A percentile compares a stretch with the other conserved stretches of the same genome.
phyloP scores from a whole-genome alignment of 2,113 vertebrate species.

The Lathamus discolor region DNA sequence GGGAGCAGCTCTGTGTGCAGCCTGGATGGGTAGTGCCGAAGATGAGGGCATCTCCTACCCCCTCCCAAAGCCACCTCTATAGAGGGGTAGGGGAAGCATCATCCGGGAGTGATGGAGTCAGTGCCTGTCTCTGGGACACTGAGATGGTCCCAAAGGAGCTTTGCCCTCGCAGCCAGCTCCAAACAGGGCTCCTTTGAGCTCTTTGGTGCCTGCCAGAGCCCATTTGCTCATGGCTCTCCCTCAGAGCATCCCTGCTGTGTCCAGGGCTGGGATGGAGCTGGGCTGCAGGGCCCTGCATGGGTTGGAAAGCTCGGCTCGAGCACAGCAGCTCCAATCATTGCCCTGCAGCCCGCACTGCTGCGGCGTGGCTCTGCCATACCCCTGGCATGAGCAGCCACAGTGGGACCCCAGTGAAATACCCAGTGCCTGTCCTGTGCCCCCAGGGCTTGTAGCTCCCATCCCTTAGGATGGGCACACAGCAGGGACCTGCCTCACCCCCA shows the following conservation, averaged over 20 bases:
- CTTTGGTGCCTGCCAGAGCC: background rate
- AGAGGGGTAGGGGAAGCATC: background rate
- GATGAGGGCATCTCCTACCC: too few species aligned
- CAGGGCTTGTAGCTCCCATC: background rate
- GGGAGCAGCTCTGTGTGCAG: background rate
- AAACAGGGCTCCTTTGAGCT: background rate
- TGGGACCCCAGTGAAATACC: background rate
- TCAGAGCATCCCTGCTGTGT: background rate
- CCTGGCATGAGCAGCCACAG: accelerated
- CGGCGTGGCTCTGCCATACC: background rate
- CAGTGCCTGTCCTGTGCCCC: background rate
- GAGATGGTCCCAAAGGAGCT: background rate
- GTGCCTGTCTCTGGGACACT: background rate
- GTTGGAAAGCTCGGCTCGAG: background rate
- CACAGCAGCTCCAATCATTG: background rate
- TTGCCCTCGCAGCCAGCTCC: background rate
- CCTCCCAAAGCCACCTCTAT: background rate
- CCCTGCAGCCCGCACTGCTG: background rate
- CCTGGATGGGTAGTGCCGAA: background rate
- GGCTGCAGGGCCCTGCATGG: too few species aligned
- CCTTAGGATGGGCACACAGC: background rate
- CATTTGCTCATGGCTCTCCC: background rate
- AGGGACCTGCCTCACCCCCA: accelerated
- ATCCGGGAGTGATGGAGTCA: background rate
- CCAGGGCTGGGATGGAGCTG: background rate